Evolutionary conservation across 2,888 invertebrate species (phyloP).

Genomic region (Arrhopalites spinosus): DNA sequence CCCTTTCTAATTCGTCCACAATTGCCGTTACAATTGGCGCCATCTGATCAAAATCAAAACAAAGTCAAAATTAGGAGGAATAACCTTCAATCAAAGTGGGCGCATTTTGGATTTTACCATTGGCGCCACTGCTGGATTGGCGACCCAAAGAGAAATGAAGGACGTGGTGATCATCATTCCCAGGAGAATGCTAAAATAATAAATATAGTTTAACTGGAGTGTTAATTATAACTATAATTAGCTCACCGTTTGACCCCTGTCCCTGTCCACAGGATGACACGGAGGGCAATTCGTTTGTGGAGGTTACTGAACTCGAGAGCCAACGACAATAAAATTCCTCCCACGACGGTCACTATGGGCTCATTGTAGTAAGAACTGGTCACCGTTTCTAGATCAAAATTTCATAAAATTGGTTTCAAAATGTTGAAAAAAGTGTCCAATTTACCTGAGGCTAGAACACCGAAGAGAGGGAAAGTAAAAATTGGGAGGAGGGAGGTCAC

Average conservation of each 20-base stretch:
- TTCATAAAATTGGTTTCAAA: too few species aligned
- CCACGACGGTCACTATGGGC: background rate
- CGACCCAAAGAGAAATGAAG: constrained; percentile 8
- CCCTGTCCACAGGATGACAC: background rate
- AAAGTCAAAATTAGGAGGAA: too few species aligned
- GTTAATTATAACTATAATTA: too few species aligned
- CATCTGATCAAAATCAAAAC: too few species aligned
- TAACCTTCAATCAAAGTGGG: too few species aligned
- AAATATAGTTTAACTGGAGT: too few species aligned
- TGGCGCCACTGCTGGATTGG: constrained; percentile 12
- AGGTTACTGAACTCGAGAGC: constrained; percentile 14
- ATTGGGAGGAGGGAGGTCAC: constrained; percentile 12
- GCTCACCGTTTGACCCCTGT: background rate
- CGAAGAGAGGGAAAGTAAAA: constrained; percentile 1
- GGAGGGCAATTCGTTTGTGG: constrained; percentile 24
- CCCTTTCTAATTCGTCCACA: constrained; percentile 5
- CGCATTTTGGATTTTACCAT: too few species aligned
- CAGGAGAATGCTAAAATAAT: constrained; percentile 6
- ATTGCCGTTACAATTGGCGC: constrained; percentile 1
- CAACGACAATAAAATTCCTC: background rate
- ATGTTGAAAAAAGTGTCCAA: background rate
- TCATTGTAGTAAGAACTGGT: background rate
- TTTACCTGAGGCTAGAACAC: background rate
- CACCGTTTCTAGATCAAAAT: too few species aligned
- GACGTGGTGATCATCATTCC: constrained; percentile 6